Evolutionary conservation across 2,113 vertebrate genomes (phyloP).

Genomic region (Trogon surrucura): DNA sequence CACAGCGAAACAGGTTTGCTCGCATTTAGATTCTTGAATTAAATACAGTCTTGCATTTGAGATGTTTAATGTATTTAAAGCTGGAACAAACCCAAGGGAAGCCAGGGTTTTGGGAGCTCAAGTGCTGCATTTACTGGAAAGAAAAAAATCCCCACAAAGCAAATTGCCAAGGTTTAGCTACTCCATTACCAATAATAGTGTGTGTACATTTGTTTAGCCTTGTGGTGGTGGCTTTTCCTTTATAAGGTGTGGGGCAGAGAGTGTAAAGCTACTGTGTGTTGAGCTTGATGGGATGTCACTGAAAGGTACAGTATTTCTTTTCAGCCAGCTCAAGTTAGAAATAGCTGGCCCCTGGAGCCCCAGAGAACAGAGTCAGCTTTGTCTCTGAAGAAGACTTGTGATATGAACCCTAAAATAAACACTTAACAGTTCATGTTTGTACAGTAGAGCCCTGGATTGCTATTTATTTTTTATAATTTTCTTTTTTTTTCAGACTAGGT

Average conservation of each 20-base stretch:
- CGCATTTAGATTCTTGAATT: slow-evolving; percentile 74
- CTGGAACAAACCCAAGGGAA: slow-evolving; percentile 64
- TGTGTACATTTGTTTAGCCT: slow-evolving; percentile 69
- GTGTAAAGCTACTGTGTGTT: slow-evolving; percentile 67
- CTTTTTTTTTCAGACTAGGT: not conserved
- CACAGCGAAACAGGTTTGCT: slow-evolving; percentile 72
- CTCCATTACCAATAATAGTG: slow-evolving; percentile 69
- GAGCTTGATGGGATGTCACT: slow-evolving; percentile 64
- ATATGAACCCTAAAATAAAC: slow-evolving; percentile 79
- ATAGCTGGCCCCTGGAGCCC: not conserved
- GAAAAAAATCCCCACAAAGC: slow-evolving; percentile 36
- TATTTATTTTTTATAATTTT: slow-evolving; percentile 61
- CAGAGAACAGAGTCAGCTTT: slow-evolving; percentile 51
- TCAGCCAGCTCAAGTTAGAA: slow-evolving; percentile 42
- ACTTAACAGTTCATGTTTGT: slow-evolving; percentile 66
- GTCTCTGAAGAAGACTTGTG: slow-evolving; percentile 71
- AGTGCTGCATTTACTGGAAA: slow-evolving; percentile 72
- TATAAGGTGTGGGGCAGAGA: slow-evolving; percentile 53
- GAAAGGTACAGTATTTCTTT: slow-evolving; percentile 68
- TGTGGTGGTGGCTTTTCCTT: slow-evolving; percentile 70
- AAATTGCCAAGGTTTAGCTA: slow-evolving; percentile 75
- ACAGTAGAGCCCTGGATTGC: slow-evolving; percentile 73
- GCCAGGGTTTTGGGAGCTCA: slow-evolving; percentile 39
- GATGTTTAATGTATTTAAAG: slow-evolving; percentile 78
- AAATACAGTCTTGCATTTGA: slow-evolving; percentile 72